Evolutionary conservation across 1,140 invertebrate species (phyloP), one percentile per base, ranked within the genome.

Genomic region (Heliconius hewitsoni): DNA sequence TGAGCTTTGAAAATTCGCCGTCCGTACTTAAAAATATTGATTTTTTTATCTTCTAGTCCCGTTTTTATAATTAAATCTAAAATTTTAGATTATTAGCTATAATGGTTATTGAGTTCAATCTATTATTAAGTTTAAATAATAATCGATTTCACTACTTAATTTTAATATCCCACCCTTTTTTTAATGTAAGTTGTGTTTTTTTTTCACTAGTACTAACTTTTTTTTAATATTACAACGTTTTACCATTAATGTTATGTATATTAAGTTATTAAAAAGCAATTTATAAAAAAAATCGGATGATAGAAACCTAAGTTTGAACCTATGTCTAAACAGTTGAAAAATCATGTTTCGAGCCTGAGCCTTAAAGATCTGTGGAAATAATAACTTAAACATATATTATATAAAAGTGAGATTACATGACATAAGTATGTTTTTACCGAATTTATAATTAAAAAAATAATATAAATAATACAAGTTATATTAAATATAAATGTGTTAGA

Each of bases 21-120:
- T 90, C 87, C 83, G 86, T 87, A 73, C 60, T 66, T 80, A 83
- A 82, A 82, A 83, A 71, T 80, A 70, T 85, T 76, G 81, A 82
- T 86, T 84, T 87, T 27, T 76, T 76, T 76, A 88, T 88, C 83
- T 89, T 91, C 90, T 91, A 91, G 90, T 91, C 90, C 82, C 60
- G 3, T 85, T 57, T 46, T 50, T 37, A n/a, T 76, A 70, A 42
- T 70, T 77, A 88, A 89, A 81, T 78, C 11, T 66, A 19, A 66
- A 66, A 30, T 66, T 16, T 4, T 27, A 66, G 23, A 16, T 66
- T 66, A 30, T 66, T 66, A 66, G 60, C 23, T 57, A 23, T 57
- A 23, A 23, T 23, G 19, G n/a, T 66, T 27, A 46, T 86, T 90
- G 89, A 83, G 52, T 71, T 78, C 74, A 75, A 66, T 30, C 60